Evolutionary conservation across 2,113 vertebrate genomes (phyloP).

Genomic region (Salvelinus alpinus): DNA sequence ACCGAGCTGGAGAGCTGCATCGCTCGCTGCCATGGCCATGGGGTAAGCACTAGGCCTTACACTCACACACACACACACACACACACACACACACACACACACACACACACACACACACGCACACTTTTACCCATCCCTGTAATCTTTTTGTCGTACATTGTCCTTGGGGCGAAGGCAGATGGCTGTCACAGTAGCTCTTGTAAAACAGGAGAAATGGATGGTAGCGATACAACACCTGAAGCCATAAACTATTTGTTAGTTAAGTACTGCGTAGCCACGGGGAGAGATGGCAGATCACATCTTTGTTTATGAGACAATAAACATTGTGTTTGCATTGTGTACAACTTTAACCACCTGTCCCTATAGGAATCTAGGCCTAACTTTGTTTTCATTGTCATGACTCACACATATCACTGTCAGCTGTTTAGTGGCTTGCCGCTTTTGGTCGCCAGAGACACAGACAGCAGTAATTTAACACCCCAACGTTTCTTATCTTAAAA

Average conservation of each 20-base stretch:
- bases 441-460: not conserved
- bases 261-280: constrained; percentile 43
- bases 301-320: constrained; percentile 36
- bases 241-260: constrained; percentile 57
- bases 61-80: no score
- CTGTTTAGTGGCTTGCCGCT: no score
- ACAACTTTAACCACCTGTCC: not conserved
- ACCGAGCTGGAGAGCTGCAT: constrained; percentile 83
- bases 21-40: constrained; percentile 73
- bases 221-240: constrained; percentile 36
- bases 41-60: constrained; percentile 53
- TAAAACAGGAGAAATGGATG: constrained; percentile 43
- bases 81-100: no score
- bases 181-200: constrained; percentile 36
- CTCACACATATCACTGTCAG: no score
- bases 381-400: no score
- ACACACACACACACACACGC: not conserved
- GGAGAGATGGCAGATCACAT: constrained; percentile 46
- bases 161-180: constrained; percentile 54
- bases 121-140: constrained; percentile 14
- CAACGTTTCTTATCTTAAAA: no score
- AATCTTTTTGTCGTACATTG: constrained; percentile 37
- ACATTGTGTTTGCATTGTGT: not conserved
- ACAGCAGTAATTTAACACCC: not conserved
- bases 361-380: no score